These are phyloP conservation scores for Biston betularia DNA, from an alignment of 2,888 invertebrate species.

Conservation along the genomic window DNA sequence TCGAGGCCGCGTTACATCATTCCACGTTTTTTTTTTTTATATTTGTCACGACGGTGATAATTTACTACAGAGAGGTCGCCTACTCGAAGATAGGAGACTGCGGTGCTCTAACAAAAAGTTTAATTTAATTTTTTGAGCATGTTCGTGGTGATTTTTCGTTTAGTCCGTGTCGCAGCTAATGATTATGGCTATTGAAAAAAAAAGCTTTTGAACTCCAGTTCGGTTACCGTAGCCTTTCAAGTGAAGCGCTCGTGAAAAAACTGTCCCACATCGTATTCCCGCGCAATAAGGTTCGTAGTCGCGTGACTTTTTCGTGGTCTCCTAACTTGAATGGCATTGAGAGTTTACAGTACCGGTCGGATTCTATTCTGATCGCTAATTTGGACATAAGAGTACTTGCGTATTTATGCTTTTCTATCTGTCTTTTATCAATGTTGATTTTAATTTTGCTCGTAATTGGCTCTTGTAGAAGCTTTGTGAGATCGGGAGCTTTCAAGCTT, in stretches of 20 bases:
- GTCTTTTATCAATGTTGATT: neutral
- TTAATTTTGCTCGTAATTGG: conserved; percentile 12
- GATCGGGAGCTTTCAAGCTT: conserved; percentile 9
- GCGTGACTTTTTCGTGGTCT: no score
- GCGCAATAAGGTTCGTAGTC: no score
- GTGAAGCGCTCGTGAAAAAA: no score
- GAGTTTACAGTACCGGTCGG: neutral
- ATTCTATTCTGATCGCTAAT: neutral
- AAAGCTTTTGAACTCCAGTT: conserved; percentile 6
- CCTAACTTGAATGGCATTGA: no score
- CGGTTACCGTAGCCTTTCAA: no score
- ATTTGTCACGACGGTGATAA: conserved; percentile 39
- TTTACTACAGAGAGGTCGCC: conserved; percentile 32
- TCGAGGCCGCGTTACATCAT: conserved; percentile 61
- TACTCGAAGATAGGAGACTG: conserved; percentile 18
- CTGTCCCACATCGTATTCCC: no score
- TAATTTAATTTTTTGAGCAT: conserved; percentile 16
- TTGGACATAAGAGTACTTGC: neutral
- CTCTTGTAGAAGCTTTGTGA: conserved; percentile 9
- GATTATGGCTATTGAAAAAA: neutral
- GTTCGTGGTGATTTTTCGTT: conserved; percentile 16
- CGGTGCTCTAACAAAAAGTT: conserved; percentile 24
- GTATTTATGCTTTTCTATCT: neutral
- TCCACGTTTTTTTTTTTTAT: conserved; percentile 49
- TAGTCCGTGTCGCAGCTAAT: conserved; percentile 5